A percentile compares a stretch with the other conserved stretches of the same genome.
Conservation (phyloP, 2,113 vertebrate genomes). For the Brachirus orientalis region DNA sequence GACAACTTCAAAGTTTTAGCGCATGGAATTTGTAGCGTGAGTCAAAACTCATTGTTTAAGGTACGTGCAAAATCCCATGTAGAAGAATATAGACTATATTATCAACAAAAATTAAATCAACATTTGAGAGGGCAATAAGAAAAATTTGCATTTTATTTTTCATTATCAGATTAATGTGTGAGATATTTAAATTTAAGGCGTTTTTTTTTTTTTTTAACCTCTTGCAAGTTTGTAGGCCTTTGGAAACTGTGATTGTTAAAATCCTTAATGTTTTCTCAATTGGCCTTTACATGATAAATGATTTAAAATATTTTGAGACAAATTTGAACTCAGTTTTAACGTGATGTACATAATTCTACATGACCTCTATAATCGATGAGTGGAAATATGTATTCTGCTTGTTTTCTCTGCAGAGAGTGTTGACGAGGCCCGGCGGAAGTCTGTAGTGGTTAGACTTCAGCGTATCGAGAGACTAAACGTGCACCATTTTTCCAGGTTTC, state of each 20-base stretch:
- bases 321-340: not conserved
- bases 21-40: not conserved
- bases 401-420: slow-evolving; percentile 17
- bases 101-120: not conserved
- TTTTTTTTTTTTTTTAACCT: too few species aligned
- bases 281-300: too few species aligned
- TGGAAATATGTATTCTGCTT: slow-evolving; percentile 29
- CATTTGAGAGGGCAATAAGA: too few species aligned
- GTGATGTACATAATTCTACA: not conserved
- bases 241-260: too few species aligned
- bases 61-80: slow-evolving; percentile 1
- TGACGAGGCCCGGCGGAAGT: slow-evolving; percentile 57
- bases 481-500: slow-evolving; percentile 70
- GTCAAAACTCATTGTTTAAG: slow-evolving; percentile 13
- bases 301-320: too few species aligned
- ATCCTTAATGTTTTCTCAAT: too few species aligned
- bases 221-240: too few species aligned
- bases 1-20: slow-evolving; percentile 30
- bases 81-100: not conserved
- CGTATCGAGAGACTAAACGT: slow-evolving; percentile 8
- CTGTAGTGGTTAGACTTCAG: slow-evolving; percentile 49
- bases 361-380: slow-evolving; percentile 52
- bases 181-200: too few species aligned
- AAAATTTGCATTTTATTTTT: not conserved
- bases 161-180: not conserved